Percentiles rank a stretch among this genome's conserved stretches.
These are phyloP conservation scores for Acromyrmex charruanus DNA, from an alignment of 1,140 invertebrate genomes.

Conservation along the genomic window DNA sequence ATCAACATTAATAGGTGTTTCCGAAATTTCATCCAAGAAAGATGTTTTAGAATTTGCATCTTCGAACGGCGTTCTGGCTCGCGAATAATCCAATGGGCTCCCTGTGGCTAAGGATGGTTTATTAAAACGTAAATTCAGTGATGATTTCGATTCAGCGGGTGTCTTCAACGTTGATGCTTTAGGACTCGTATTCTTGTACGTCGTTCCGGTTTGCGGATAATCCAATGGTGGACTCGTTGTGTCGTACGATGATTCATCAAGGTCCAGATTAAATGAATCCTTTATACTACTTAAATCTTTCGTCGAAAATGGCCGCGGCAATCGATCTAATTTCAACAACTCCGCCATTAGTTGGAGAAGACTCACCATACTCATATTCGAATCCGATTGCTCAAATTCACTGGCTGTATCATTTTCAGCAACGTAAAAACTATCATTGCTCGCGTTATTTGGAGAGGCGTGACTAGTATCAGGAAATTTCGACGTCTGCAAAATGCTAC, in stretches of 20 bases:
- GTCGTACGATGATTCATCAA: background rate
- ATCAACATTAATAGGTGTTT: background rate
- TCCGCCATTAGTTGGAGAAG: slow-evolving; percentile 78
- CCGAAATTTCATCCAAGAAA: background rate
- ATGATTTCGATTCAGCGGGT: background rate
- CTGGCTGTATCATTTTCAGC: background rate
- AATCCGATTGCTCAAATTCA: background rate
- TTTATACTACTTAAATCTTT: background rate
- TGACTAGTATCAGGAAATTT: background rate
- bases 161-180: background rate
- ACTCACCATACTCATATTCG: slow-evolving; percentile 38
- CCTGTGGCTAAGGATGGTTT: background rate
- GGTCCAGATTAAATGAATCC: background rate
- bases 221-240: background rate
- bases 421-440: background rate
- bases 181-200: background rate
- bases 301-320: slow-evolving; percentile 77
- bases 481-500: background rate
- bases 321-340: slow-evolving; percentile 75
- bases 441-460: background rate
- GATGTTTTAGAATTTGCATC: background rate
- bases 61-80: background rate
- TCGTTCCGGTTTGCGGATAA: background rate
- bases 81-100: background rate
- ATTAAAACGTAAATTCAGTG: background rate